These are phyloP conservation scores for Callionymus lyra DNA, from an alignment of 2,113 vertebrate species.

Conservation along the genomic window DNA sequence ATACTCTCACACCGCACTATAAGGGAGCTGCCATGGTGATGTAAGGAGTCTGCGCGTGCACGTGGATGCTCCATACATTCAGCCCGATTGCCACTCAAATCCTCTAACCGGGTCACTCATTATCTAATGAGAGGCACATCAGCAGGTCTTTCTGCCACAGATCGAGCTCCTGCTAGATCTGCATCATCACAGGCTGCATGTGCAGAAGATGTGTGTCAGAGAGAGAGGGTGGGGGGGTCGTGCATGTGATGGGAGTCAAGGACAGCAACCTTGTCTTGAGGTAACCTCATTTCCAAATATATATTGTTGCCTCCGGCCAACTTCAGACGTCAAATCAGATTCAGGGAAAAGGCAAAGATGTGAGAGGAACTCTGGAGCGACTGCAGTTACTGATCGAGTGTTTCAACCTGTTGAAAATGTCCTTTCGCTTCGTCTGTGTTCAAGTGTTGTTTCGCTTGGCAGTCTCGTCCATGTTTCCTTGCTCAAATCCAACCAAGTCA, in stretches of 20 bases:
- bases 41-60: conserved; percentile 48
- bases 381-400: conserved; percentile 18
- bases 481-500: too few species aligned
- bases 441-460: too few species aligned
- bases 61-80: conserved; percentile 18
- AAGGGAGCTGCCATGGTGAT: conserved; percentile 46
- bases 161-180: conserved; percentile 18
- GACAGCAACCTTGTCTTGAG: conserved; percentile 20
- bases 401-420: conserved; percentile 27
- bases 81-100: conserved; percentile 23
- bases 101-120: conserved; percentile 45
- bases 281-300: conserved; percentile 31
- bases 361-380: not conserved
- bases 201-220: conserved; percentile 19
- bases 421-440: not conserved
- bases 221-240: conserved; percentile 2
- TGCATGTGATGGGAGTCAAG: conserved; percentile 16
- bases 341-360: too few species aligned
- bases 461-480: too few species aligned
- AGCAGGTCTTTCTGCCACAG: not conserved
- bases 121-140: conserved; percentile 26
- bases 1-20: conserved; percentile 33
- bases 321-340: conserved; percentile 9
- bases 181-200: conserved; percentile 26
- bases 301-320: conserved; percentile 3